Conservation (phyloP, 2,888 invertebrate genomes). For the Pachycephus smyrnensis region DNA sequence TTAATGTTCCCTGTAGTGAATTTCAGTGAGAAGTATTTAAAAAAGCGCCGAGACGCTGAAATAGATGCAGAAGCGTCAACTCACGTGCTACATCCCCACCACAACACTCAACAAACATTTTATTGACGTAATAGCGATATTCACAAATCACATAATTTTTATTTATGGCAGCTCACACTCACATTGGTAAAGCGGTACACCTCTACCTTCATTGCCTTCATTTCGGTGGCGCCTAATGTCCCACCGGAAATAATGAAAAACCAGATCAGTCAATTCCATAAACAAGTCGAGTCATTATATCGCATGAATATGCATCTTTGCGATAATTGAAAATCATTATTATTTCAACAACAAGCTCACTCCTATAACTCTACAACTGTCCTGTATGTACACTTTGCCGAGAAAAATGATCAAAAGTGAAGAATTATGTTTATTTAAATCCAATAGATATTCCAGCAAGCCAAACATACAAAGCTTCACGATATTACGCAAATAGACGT, state of each 20-base stretch:
- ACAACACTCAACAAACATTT: background rate
- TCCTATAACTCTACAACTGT: background rate
- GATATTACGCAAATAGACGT: background rate
- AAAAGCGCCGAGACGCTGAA: background rate
- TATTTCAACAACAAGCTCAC: background rate
- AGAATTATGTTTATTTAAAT: background rate
- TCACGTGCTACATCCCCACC: background rate
- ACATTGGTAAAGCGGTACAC: background rate
- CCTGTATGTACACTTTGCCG: background rate
- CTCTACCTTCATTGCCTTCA: background rate
- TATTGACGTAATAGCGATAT: conserved; percentile 1
- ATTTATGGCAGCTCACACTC: background rate
- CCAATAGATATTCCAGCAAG: background rate
- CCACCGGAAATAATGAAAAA: background rate
- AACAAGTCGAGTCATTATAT: background rate
- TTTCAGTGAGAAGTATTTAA: background rate
- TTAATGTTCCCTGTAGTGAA: background rate
- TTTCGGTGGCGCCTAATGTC: background rate
- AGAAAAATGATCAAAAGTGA: background rate
- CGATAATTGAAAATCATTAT: background rate
- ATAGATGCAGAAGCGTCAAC: background rate
- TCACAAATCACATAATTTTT: background rate
- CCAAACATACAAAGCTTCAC: background rate
- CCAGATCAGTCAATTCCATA: background rate
- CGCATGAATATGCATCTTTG: too few relatives aligned